These are phyloP conservation scores for Gymnothorax javanicus DNA, from an alignment of 2,797 vertebrate genomes.

Conservation along the genomic window DNA sequence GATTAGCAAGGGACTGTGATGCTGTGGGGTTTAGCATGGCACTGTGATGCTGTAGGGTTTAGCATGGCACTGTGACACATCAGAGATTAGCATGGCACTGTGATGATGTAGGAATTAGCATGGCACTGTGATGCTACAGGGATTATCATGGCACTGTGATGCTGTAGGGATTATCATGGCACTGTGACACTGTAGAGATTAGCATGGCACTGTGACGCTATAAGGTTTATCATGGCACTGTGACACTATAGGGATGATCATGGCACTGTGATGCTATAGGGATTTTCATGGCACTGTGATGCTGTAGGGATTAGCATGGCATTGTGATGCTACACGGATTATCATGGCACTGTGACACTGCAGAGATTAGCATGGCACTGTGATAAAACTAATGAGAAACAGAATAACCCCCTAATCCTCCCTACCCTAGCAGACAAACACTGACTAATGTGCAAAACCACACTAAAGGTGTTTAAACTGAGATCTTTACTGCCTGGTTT, in stretches of 20 bases:
- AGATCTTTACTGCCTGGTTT: constrained; percentile 55
- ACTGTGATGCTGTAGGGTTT: too few species aligned
- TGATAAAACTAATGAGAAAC: too few species aligned
- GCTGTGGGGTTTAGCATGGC: too few species aligned
- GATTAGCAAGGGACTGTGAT: too few species aligned
- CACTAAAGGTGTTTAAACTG: constrained; percentile 66
- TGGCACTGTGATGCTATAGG: not conserved
- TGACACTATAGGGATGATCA: not conserved
- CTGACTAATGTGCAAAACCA: constrained; percentile 69
- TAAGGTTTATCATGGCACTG: not conserved
- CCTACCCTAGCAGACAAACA: constrained; percentile 63
- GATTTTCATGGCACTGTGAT: not conserved
- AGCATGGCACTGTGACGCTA: not conserved
- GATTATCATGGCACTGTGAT: not conserved
- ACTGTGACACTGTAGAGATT: not conserved
- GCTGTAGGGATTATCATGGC: not conserved
- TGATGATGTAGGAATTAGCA: too few species aligned
- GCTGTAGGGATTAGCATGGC: not conserved
- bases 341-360: not conserved
- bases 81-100: too few species aligned
- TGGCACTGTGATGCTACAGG: not conserved
- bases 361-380: not conserved
- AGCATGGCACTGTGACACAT: too few species aligned
- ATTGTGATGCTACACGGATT: too few species aligned
- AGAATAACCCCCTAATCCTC: constrained; percentile 43